Percentiles rank a stretch among this genome's conserved stretches.
Evolutionary conservation across 2,888 invertebrate species (phyloP).

Genomic region (Oasisia sp.): DNA sequence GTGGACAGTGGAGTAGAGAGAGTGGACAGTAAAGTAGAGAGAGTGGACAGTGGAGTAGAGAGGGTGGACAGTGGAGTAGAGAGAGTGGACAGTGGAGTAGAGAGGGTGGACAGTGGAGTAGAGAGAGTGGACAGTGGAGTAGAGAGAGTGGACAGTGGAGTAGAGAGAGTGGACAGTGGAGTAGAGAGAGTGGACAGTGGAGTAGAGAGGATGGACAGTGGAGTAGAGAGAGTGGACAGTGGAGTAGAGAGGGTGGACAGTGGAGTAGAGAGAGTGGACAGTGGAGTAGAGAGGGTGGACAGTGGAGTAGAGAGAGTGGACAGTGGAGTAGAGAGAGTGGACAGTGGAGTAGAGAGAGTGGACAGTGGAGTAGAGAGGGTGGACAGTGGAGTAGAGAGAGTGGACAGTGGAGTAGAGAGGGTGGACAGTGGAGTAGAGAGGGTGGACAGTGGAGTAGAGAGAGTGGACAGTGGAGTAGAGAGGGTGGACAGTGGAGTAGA

Average conservation of each 20-base stretch:
- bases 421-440: too few species aligned
- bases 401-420: conserved; percentile 78
- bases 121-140: not conserved
- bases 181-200: conserved; percentile 58
- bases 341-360: not conserved
- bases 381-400: not conserved
- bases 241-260: conserved; percentile 87
- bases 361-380: conserved; percentile 80
- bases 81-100: conserved; percentile 69
- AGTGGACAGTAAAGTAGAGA: not conserved
- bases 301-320: not conserved
- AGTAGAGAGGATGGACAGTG: conserved; percentile 83
- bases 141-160: not conserved
- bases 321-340: not conserved
- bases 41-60: conserved; percentile 72
- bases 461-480: conserved; percentile 72
- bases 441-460: too few species aligned
- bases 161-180: not conserved
- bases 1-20: not conserved
- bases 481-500: conserved; percentile 71
- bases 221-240: not conserved
- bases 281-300: conserved; percentile 85
- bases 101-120: conserved; percentile 76
- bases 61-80: conserved; percentile 71
- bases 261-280: not conserved